These are phyloP conservation scores for Phyllopteryx taeniolatus DNA, from an alignment of 2,113 vertebrate species.

Conservation along the genomic window DNA sequence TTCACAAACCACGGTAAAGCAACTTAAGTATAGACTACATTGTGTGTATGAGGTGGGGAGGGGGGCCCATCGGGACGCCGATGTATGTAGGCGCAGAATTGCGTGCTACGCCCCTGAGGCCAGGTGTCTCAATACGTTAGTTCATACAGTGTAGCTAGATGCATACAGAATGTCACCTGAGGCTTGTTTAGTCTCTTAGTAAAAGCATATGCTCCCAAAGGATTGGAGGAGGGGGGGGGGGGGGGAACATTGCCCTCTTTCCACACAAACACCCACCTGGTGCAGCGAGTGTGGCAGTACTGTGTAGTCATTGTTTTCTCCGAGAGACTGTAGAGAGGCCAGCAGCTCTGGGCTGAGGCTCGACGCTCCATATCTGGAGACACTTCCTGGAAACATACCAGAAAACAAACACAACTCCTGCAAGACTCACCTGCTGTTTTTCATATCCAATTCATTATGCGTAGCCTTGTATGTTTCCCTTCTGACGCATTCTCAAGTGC, in stretches of 20 bases:
- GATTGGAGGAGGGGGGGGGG: constrained; percentile 1
- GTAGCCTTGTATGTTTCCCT: not conserved
- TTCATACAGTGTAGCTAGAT: not conserved
- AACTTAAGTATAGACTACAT: too few relatives aligned
- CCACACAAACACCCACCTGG: constrained; percentile 76
- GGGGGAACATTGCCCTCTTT: not conserved
- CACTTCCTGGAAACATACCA: constrained; percentile 42
- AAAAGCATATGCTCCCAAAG: constrained; percentile 28
- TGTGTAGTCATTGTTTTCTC: constrained; percentile 80
- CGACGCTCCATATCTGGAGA: constrained; percentile 31
- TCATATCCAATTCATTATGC: not conserved
- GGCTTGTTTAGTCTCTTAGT: constrained; percentile 24
- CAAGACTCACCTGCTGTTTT: not conserved
- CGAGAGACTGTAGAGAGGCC: constrained; percentile 79
- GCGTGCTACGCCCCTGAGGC: too few relatives aligned
- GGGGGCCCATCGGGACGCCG: too few relatives aligned
- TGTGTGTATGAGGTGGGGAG: too few relatives aligned
- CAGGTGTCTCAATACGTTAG: too few relatives aligned
- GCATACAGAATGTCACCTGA: constrained; percentile 1
- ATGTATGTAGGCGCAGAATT: too few relatives aligned
- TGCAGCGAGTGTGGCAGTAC: constrained; percentile 87
- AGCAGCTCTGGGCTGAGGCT: constrained; percentile 74
- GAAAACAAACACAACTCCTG: constrained; percentile 19
- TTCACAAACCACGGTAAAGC: too few relatives aligned
- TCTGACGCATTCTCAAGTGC: not conserved